Evolutionary conservation across 2,797 vertebrate genomes (phyloP).

Genomic region (Gymnopithys bicolor): DNA sequence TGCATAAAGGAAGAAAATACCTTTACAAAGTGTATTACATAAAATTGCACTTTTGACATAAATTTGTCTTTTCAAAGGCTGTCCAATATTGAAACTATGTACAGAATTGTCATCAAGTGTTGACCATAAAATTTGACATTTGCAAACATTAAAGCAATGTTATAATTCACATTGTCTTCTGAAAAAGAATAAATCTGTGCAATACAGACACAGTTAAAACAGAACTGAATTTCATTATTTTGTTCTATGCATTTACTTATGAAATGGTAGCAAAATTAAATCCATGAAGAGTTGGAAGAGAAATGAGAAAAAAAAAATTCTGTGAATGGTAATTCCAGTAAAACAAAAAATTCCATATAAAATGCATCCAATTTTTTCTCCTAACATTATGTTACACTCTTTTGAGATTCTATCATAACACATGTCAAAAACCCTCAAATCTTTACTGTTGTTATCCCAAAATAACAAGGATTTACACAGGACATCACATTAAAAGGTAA

Average conservation of each 20-base stretch:
- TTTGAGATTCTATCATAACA: constrained; percentile 16
- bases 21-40: background rate
- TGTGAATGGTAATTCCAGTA: background rate
- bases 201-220: background rate
- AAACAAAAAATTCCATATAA: background rate
- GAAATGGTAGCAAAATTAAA: background rate
- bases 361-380: background rate
- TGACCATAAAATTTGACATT: background rate
- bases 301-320: background rate
- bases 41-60: background rate
- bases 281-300: background rate
- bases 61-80: background rate
- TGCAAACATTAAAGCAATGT: background rate
- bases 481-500: background rate
- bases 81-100: background rate
- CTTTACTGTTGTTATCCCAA: background rate
- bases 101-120: background rate
- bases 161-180: background rate
- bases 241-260: background rate
- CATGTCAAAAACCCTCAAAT: background rate
- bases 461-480: background rate
- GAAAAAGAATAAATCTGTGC: background rate
- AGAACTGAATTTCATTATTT: background rate
- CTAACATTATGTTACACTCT: background rate
- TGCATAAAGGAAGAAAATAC: background rate